Percentiles rank a stretch among this genome's conserved stretches.
Conservation (phyloP, 2,113 vertebrate species). For the Zosterops borbonicus region DNA sequence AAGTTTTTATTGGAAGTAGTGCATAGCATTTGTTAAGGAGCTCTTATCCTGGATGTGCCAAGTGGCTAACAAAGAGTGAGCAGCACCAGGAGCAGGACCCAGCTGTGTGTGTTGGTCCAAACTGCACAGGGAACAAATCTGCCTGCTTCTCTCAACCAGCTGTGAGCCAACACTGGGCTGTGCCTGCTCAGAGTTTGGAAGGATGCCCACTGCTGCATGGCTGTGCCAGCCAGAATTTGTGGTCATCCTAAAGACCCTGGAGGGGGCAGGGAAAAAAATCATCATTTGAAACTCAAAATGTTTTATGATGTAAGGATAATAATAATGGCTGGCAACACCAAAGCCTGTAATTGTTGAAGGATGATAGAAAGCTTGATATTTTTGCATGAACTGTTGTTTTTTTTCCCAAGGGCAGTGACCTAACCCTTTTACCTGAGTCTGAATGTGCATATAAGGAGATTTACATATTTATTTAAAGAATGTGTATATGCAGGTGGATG, state of each 20-base stretch:
- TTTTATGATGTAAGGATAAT: not conserved
- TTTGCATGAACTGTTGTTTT: not conserved
- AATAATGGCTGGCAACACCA: not conserved
- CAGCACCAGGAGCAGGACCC: not conserved
- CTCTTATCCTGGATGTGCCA: not conserved
- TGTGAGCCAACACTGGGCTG: not conserved
- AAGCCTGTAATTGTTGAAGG: not conserved
- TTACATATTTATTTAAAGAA: not conserved
- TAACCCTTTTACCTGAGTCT: not conserved
- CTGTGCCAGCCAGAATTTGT: not conserved
- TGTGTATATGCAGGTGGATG: not conserved
- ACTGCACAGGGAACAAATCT: rapidly evolving
- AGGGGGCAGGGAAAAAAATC: not conserved
- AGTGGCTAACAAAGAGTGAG: not conserved
- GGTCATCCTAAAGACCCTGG: not conserved
- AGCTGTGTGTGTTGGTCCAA: not conserved
- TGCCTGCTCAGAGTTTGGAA: not conserved
- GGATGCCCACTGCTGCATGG: not conserved
- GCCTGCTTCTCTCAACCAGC: not conserved
- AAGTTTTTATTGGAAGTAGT: not conserved
- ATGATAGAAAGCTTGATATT: not conserved
- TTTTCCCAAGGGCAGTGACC: not conserved
- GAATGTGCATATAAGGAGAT: not conserved
- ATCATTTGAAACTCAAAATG: not conserved
- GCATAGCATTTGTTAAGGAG: not conserved